Evolutionary conservation across 2,113 vertebrate genomes (phyloP), one percentile per base, ranked within the genome.

Genomic region (Poeciliopsis occidentalis): DNA sequence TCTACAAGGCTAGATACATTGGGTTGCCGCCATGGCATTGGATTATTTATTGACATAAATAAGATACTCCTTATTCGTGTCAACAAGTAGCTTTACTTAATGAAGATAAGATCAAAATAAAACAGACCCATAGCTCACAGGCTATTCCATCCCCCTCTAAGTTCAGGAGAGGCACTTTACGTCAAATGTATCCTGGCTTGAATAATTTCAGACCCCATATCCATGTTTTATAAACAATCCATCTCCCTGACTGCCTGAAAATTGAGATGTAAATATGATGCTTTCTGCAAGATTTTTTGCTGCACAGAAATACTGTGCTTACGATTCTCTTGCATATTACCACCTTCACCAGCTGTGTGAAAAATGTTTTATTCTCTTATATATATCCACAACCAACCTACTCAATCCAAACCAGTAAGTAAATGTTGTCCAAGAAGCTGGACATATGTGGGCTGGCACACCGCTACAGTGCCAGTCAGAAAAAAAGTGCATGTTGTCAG

Each of bases 381-480:
- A 54, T 6, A 7, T 17, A 29, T 8, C 54, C 10, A 29, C 34
- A 2, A 31, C 64, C 24, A 67, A 73, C 51, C 12, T 64, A 73
- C 64, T 81, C 71, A 81, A 19, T 74, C 73, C 31, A 27, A 24
- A 24, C 32, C 34, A 24, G 34, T 12, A 32, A 82, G 39, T 27
- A 69, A 73, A 70, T 60, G 41, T 69, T 39, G 34, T 73, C 66
- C 64, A 1, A 8, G 65, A 73, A 67, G 39, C 11, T 60, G 76
- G 65, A 27, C 75, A 57, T 54, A 64, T 51, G 37, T 61, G 64
- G 29, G 61, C 31, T 26, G 39, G 7, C 34, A 24, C 27, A 24
- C 27, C 5, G n/a, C n/a, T 64, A 51, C 24, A 51, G 51, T 72
- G 41, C 62, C 31, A 44, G 71, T 27, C 29, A 24, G 24, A n/a